phyloP scores from a whole-genome alignment of 2,888 invertebrate genomes.

The Drosophila pseudotakahashii region DNA sequence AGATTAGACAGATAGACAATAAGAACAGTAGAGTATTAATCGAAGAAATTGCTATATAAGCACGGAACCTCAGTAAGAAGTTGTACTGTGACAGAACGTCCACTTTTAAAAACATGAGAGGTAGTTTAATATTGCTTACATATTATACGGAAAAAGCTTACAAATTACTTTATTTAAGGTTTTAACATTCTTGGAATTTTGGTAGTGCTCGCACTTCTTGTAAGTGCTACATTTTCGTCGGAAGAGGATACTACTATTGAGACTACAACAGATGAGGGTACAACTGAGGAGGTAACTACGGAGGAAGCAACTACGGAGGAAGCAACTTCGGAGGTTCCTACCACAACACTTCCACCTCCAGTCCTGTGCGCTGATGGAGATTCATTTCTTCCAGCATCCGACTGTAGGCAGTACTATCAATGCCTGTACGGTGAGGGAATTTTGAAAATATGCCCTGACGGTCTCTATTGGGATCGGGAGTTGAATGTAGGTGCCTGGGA shows the following conservation, averaged over 20 bases:
- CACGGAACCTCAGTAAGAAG: neutral
- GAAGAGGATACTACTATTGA: slow-evolving; percentile 19
- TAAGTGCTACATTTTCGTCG: neutral
- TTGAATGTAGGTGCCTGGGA: slow-evolving; percentile 40
- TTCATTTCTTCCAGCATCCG: slow-evolving; percentile 27
- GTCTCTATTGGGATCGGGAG: slow-evolving; percentile 36
- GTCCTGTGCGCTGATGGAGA: slow-evolving; percentile 17
- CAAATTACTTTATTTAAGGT: neutral
- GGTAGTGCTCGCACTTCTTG: slow-evolving; percentile 2
- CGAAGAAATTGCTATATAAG: slow-evolving; percentile 21
- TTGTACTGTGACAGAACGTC: neutral
- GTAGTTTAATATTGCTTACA: neutral
- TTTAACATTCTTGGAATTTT: neutral
- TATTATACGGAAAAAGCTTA: neutral
- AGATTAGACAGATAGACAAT: slow-evolving; percentile 19
- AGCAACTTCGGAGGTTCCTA: neutral
- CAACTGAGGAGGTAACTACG: slow-evolving; percentile 2
- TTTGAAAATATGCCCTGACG: slow-evolving; percentile 21
- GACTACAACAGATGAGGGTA: slow-evolving; percentile 11
- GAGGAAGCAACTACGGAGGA: neutral
- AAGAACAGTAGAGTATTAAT: neutral
- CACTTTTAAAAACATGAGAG: slow-evolving; percentile 16
- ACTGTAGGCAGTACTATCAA: slow-evolving; percentile 58
- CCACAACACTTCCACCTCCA: slow-evolving; percentile 25
- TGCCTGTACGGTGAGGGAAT: slow-evolving; percentile 47